phyloP scores from a whole-genome alignment of 2,888 invertebrate genomes.

The Calliopum simillimum region DNA sequence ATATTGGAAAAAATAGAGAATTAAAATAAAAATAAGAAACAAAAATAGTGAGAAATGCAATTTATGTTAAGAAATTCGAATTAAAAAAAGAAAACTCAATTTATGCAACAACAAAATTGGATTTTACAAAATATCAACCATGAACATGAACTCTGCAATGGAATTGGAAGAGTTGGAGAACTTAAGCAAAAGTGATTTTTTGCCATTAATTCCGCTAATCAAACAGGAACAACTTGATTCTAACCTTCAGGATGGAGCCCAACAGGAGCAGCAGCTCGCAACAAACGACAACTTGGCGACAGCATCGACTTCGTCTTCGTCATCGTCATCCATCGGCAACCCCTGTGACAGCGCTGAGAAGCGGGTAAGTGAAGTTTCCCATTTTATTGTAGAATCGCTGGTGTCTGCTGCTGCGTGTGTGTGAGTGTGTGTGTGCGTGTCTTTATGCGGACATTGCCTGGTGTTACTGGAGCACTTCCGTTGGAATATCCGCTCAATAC shows the following conservation, averaged over 20 bases:
- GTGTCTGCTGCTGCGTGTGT: not conserved
- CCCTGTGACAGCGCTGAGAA: conserved; percentile 68
- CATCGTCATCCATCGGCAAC: conserved; percentile 62
- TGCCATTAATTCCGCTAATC: conserved; percentile 64
- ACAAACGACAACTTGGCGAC: conserved; percentile 53
- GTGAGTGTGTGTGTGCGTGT: not conserved
- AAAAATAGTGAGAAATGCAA: conserved; percentile 34
- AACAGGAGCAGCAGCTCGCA: conserved; percentile 54
- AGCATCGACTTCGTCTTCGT: conserved; percentile 53
- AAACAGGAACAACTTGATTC: conserved; percentile 65
- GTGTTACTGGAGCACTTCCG: conserved; percentile 28
- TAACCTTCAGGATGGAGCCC: conserved; percentile 56
- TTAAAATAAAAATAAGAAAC: conserved; percentile 38
- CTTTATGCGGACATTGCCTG: not conserved
- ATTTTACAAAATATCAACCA: conserved; percentile 23
- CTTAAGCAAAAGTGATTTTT: conserved; percentile 64
- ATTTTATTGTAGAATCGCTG: not conserved
- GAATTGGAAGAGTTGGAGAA: conserved; percentile 66
- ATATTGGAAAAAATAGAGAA: conserved; percentile 45
- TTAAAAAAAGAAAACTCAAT: conserved; percentile 41
- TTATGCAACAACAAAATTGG: not conserved
- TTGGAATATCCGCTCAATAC: conserved; percentile 33
- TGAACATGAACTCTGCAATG: conserved; percentile 52
- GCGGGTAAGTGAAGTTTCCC: conserved; percentile 58
- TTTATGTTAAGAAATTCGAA: conserved; percentile 28